phyloP scores from a whole-genome alignment of 2,113 vertebrate genomes.

The Equus przewalskii region DNA sequence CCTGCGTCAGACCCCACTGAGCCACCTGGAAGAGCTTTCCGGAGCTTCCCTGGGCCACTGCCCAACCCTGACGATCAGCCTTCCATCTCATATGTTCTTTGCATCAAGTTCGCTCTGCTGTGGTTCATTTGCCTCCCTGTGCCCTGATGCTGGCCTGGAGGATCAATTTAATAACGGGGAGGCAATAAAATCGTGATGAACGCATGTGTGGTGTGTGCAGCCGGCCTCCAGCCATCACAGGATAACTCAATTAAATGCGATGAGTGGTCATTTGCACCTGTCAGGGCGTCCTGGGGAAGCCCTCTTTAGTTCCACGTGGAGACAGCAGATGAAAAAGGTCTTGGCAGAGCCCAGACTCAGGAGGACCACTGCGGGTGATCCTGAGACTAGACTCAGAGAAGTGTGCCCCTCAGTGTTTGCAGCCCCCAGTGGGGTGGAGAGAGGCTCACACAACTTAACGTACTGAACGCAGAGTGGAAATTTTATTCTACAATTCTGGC shows the following conservation, averaged over 20 bases:
- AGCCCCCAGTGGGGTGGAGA: background rate
- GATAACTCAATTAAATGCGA: background rate
- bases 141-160: background rate
- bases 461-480: background rate
- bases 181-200: constrained; percentile 27
- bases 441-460: background rate
- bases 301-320: background rate
- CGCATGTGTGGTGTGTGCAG: accelerated
- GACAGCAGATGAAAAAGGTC: background rate
- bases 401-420: background rate
- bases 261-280: background rate
- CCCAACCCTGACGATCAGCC: background rate
- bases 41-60: background rate
- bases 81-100: background rate
- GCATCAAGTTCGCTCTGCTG: accelerated
- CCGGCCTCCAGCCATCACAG: background rate
- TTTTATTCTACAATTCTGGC: background rate
- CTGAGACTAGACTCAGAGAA: background rate
- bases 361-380: background rate
- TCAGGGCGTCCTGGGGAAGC: background rate
- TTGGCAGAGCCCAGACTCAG: background rate
- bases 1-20: background rate
- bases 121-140: background rate
- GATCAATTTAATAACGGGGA: background rate
- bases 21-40: background rate